Evolutionary conservation across 2,888 invertebrate genomes (phyloP).

Genomic region (Apotomis capreana): DNA sequence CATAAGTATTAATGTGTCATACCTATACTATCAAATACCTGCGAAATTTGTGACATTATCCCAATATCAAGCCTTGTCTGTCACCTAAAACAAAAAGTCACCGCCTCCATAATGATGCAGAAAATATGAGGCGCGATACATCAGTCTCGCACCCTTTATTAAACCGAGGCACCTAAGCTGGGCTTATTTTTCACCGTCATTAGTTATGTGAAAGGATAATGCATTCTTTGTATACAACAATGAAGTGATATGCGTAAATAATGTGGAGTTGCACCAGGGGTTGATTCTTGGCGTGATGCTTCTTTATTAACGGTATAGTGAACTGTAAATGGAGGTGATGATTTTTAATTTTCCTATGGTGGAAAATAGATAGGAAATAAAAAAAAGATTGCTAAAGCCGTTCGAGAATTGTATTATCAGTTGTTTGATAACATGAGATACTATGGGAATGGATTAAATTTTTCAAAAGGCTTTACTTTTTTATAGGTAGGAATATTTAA

Average conservation of each 20-base stretch:
- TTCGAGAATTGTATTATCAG: too few relatives aligned
- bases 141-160: constrained; percentile 55
- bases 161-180: constrained; percentile 54
- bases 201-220: constrained; percentile 63
- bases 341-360: too few relatives aligned
- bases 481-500: too few relatives aligned
- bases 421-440: too few relatives aligned
- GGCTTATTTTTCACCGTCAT: constrained; percentile 70
- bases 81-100: constrained; percentile 51
- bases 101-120: constrained; percentile 50
- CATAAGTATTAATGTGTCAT: too few relatives aligned
- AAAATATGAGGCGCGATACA: constrained; percentile 58
- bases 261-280: constrained; percentile 48
- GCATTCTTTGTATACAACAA: constrained; percentile 53
- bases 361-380: too few relatives aligned
- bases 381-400: too few relatives aligned
- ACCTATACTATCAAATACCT: background rate
- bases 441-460: too few relatives aligned
- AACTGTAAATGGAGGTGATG: background rate
- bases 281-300: constrained; percentile 42
- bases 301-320: constrained; percentile 21
- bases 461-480: too few relatives aligned
- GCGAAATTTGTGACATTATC: background rate
- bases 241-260: constrained; percentile 51
- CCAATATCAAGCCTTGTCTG: constrained; percentile 18